These are phyloP conservation scores for Drosophila guanche DNA, from an alignment of 1,140 invertebrate species.

Conservation along the genomic window DNA sequence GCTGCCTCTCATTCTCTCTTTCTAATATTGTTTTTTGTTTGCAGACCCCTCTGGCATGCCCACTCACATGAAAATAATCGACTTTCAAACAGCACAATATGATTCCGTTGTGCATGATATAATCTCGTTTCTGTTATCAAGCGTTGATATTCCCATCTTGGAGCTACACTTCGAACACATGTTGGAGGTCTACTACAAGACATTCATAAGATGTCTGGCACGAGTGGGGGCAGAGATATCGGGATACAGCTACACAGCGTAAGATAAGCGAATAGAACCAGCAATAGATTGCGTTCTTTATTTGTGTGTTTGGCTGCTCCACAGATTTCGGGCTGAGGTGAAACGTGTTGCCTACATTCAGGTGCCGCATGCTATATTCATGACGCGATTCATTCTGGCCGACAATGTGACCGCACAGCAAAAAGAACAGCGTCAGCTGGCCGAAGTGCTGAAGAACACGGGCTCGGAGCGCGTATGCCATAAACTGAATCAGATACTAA, in stretches of 20 bases:
- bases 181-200: slow-evolving; percentile 85
- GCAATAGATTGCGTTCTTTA: not conserved
- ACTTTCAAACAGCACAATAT: slow-evolving; percentile 86
- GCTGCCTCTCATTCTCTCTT: not conserved
- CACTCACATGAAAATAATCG: slow-evolving; percentile 86
- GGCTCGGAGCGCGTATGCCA: slow-evolving; percentile 46
- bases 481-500: slow-evolving; percentile 55
- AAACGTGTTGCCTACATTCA: slow-evolving; percentile 65
- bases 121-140: slow-evolving; percentile 86
- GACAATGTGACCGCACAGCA: slow-evolving; percentile 30
- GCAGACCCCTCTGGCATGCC: slow-evolving; percentile 66
- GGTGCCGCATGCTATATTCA: slow-evolving; percentile 70
- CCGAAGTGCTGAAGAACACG: slow-evolving; percentile 38
- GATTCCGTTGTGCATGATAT: slow-evolving; percentile 85
- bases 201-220: slow-evolving; percentile 78
- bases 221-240: slow-evolving; percentile 50
- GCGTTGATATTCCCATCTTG: slow-evolving; percentile 82
- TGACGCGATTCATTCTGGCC: slow-evolving; percentile 72
- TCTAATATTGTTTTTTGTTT: not conserved
- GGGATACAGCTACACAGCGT: slow-evolving; percentile 53
- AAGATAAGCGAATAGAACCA: slow-evolving; percentile 12
- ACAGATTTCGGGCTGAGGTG: slow-evolving; percentile 64
- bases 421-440: slow-evolving; percentile 38
- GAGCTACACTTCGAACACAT: slow-evolving; percentile 84
- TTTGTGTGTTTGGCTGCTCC: not conserved